A percentile compares a stretch with the other conserved stretches of the same genome.
Evolutionary conservation across 1,140 invertebrate species (phyloP).

Genomic region (Zaprionus nigranus): DNA sequence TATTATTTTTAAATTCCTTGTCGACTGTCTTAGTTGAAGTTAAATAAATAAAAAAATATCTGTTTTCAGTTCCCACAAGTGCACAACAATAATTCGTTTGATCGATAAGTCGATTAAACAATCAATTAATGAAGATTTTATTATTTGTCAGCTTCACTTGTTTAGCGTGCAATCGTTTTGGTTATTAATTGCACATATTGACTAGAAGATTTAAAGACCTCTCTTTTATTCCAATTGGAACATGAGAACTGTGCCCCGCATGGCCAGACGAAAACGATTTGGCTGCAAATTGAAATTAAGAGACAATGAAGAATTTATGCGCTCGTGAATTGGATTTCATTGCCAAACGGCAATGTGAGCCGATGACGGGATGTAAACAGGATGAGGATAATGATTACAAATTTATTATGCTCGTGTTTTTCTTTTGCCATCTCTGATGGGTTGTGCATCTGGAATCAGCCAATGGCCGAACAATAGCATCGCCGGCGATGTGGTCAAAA

Average conservation of each 20-base stretch:
- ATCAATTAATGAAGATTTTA: background rate
- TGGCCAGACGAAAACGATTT: slow-evolving; percentile 22
- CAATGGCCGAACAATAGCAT: slow-evolving; percentile 24
- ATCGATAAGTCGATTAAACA: background rate
- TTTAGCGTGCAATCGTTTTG: too few relatives aligned
- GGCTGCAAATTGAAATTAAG: slow-evolving; percentile 27
- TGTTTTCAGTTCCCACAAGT: too few relatives aligned
- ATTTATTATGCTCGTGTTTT: slow-evolving; percentile 53
- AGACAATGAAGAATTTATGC: slow-evolving; percentile 26
- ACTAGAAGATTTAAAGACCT: background rate
- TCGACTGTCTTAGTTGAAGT: too few relatives aligned
- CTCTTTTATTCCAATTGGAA: background rate
- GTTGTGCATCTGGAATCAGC: slow-evolving; percentile 45
- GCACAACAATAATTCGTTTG: too few relatives aligned
- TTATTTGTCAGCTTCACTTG: background rate
- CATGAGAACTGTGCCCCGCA: background rate
- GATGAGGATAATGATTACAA: slow-evolving; percentile 57
- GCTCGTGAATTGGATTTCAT: slow-evolving; percentile 23
- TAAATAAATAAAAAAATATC: too few relatives aligned
- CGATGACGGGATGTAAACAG: slow-evolving; percentile 32
- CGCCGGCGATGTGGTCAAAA: slow-evolving; percentile 19
- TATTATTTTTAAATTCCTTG: too few relatives aligned
- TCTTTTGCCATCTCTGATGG: background rate
- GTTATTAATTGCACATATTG: background rate
- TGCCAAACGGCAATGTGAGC: slow-evolving; percentile 26